These are phyloP conservation scores for Lycaon pictus DNA, from an alignment of 2,113 vertebrate genomes.

Conservation along the genomic window DNA sequence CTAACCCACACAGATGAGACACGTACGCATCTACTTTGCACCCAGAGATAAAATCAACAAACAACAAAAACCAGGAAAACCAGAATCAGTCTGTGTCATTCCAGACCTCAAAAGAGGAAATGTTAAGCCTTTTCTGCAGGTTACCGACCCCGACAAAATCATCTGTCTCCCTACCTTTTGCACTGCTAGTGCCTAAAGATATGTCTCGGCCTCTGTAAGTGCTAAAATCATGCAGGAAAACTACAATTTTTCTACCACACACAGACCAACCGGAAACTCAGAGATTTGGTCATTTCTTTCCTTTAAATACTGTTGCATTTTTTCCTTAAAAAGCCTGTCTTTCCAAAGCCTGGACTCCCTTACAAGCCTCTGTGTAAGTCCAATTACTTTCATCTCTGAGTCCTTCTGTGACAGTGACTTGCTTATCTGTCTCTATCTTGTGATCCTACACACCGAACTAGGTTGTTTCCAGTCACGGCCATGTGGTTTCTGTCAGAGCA, in stretches of 20 bases:
- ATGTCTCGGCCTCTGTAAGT: neutral
- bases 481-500: neutral
- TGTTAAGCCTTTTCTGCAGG: neutral
- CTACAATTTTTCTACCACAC: neutral
- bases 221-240: neutral
- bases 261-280: neutral
- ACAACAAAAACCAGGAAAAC: neutral
- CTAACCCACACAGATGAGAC: no score
- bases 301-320: neutral
- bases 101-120: neutral
- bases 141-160: neutral
- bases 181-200: neutral
- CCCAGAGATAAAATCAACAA: neutral
- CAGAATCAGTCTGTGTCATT: neutral
- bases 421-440: neutral
- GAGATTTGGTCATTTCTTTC: neutral
- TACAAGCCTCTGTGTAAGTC: neutral
- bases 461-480: neutral
- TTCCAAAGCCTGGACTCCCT: neutral
- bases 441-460: neutral
- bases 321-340: neutral
- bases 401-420: neutral
- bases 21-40: neutral
- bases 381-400: constrained; percentile 12
- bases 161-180: neutral